These are phyloP conservation scores for Petromus typicus DNA, from an alignment of 2,113 vertebrate species.

Conservation along the genomic window DNA sequence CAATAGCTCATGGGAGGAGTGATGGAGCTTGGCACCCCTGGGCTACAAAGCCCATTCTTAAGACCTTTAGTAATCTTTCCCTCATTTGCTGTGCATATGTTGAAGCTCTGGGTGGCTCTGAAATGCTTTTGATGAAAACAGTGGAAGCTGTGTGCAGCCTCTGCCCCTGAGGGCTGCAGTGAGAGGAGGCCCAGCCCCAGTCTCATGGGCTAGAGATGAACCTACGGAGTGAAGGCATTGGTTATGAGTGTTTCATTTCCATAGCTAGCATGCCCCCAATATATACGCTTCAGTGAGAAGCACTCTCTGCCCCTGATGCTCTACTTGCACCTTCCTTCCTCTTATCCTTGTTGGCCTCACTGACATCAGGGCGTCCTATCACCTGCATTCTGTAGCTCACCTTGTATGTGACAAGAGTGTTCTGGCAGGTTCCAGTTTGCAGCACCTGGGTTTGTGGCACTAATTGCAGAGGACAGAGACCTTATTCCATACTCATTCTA, in stretches of 20 bases:
- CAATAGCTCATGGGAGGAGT: neutral
- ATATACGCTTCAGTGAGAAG: neutral
- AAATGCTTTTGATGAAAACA: neutral
- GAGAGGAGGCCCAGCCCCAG: neutral
- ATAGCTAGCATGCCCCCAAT: neutral
- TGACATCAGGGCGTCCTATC: neutral
- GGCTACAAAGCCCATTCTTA: neutral
- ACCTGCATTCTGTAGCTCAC: neutral
- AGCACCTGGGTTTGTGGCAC: neutral
- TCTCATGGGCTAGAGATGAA: neutral
- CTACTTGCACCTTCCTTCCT: neutral
- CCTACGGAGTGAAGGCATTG: neutral
- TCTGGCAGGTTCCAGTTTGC: neutral
- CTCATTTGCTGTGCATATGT: neutral
- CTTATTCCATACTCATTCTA: constrained; percentile 49
- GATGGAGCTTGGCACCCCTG: neutral
- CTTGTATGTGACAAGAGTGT: neutral
- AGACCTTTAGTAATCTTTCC: neutral
- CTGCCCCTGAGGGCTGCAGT: neutral
- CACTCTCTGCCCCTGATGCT: neutral
- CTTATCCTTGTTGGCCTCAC: neutral
- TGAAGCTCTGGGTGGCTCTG: neutral
- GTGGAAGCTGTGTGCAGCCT: neutral
- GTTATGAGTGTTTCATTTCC: neutral
- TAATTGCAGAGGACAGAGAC: constrained; percentile 74